phyloP scores from a whole-genome alignment of 2,797 vertebrate genomes.

The Catharus ustulatus region DNA sequence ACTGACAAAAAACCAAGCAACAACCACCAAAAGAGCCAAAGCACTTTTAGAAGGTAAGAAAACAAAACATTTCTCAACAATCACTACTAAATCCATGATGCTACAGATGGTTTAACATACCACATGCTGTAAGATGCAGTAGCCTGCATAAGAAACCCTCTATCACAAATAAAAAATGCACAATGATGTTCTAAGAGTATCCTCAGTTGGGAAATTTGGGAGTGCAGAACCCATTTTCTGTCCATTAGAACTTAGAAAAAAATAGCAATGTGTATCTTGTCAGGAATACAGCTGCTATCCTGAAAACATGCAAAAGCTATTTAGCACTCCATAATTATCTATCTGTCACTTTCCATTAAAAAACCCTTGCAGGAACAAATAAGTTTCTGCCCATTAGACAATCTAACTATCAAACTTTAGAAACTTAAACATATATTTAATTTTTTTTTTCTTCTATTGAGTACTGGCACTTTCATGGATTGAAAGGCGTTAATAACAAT shows the following conservation, averaged over 20 bases:
- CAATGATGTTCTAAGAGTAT: not conserved
- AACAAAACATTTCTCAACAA: not conserved
- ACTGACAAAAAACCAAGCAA: not conserved
- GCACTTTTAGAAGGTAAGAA: not conserved
- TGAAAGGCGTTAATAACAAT: not conserved
- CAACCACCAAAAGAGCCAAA: not conserved
- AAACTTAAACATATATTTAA: not conserved
- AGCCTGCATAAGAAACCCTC: not conserved
- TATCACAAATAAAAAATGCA: not conserved
- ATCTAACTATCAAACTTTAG: not conserved
- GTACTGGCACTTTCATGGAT: not conserved
- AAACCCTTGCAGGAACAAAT: not conserved
- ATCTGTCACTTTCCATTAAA: not conserved
- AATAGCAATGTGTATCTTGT: not conserved
- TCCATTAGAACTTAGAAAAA: not conserved
- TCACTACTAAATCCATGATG: not conserved
- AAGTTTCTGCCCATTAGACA: not conserved
- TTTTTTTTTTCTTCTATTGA: not conserved
- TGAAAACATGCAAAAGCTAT: not conserved
- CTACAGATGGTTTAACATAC: fast-evolving
- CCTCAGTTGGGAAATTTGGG: not conserved
- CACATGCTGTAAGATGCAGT: not conserved
- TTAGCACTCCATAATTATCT: not conserved
- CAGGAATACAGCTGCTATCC: not conserved
- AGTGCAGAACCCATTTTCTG: not conserved